Evolutionary conservation across 2,888 invertebrate genomes (phyloP).

Genomic region (Ennomos fuscantarius): DNA sequence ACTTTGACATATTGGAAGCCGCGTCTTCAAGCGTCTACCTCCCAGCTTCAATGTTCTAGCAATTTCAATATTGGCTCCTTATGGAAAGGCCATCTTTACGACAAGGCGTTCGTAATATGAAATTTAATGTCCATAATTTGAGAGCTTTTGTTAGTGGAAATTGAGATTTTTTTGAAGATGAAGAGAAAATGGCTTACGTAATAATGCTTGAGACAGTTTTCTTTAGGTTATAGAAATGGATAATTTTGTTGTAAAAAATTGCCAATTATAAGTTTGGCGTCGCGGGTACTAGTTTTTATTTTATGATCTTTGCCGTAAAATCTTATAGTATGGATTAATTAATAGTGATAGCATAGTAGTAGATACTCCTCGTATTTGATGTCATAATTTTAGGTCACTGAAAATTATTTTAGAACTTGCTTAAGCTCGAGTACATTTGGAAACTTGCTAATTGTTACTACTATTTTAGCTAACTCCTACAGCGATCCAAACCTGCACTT

Average conservation of each 20-base stretch:
- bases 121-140: constrained; percentile 48
- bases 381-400: too few relatives aligned
- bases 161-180: constrained; percentile 35
- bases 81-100: constrained; percentile 48
- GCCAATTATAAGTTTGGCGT: too few relatives aligned
- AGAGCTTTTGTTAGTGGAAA: constrained; percentile 39
- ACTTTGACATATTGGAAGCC: constrained; percentile 21
- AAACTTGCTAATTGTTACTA: too few relatives aligned
- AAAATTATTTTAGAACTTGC: too few relatives aligned
- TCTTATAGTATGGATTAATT: too few relatives aligned
- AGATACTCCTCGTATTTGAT: too few relatives aligned
- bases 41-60: constrained; percentile 51
- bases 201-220: constrained; percentile 17
- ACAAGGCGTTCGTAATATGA: constrained; percentile 48
- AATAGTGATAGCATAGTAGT: too few relatives aligned
- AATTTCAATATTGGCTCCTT: constrained; percentile 58
- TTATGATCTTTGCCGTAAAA: too few relatives aligned
- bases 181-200: constrained; percentile 22
- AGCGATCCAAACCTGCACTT: background rate
- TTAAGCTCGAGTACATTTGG: too few relatives aligned
- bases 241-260: constrained; percentile 6
- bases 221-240: constrained; percentile 18
- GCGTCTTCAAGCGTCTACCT: constrained; percentile 7
- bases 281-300: too few relatives aligned
- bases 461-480: too few relatives aligned